Conservation (phyloP, 92 coral and sea anemone species). For the Umimayanthus kanabou region DNA sequence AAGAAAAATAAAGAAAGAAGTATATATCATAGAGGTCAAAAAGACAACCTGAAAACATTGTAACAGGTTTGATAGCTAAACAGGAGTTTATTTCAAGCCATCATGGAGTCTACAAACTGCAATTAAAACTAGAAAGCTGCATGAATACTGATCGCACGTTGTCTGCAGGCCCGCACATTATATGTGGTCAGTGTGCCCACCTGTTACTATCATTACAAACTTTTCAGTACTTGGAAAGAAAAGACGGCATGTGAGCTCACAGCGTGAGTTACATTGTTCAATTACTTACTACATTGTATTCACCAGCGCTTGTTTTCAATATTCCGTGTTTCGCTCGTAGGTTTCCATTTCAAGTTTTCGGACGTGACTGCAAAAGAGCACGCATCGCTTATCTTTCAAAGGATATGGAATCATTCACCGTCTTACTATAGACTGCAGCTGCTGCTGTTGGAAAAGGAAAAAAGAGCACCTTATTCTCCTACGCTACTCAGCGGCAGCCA, state of each 20-base stretch:
- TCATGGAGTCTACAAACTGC: too few species aligned
- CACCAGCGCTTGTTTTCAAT: not conserved
- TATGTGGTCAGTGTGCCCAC: too few species aligned
- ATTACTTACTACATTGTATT: too few species aligned
- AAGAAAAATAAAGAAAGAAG: too few species aligned
- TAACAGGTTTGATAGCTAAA: too few species aligned
- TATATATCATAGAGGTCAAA: too few species aligned
- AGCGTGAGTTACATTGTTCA: not conserved
- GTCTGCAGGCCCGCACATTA: too few species aligned
- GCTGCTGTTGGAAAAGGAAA: not conserved
- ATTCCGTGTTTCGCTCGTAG: not conserved
- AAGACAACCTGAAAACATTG: not conserved
- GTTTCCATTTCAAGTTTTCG: constrained; percentile 24
- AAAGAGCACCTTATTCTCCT: not conserved
- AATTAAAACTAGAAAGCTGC: too few species aligned
- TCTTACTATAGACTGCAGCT: not conserved
- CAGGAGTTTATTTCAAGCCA: too few species aligned
- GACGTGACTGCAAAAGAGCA: not conserved
- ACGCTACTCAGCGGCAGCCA: constrained; percentile 2
- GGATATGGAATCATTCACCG: constrained; percentile 4
- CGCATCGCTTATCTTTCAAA: not conserved
- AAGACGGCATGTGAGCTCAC: not conserved
- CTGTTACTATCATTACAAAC: too few species aligned
- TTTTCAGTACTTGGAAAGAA: not conserved
- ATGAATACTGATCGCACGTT: too few species aligned